A percentile compares a stretch with the other conserved stretches of the same genome.
These are phyloP conservation scores for Diphyllodes magnificus DNA, from an alignment of 2,113 vertebrate species.

Conservation along the genomic window DNA sequence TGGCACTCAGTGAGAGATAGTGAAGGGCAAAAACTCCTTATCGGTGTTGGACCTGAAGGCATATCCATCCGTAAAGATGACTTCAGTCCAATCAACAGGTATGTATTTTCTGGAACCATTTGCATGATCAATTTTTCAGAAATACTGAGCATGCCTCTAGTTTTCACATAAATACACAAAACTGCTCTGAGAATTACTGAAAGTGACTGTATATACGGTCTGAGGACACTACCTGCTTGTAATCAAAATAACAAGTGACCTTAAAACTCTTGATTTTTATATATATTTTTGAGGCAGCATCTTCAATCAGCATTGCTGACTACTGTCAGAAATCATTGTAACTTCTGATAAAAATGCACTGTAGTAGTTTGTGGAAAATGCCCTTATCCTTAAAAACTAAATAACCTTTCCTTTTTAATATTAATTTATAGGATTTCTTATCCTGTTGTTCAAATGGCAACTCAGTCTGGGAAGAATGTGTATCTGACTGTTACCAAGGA, in stretches of 20 bases:
- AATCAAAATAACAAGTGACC: not conserved
- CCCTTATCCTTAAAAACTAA: not conserved
- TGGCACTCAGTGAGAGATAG: conserved; percentile 93
- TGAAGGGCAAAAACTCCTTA: conserved; percentile 83
- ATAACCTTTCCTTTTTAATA: not conserved
- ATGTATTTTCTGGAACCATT: not conserved
- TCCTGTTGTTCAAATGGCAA: conserved; percentile 97
- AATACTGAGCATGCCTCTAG: not conserved
- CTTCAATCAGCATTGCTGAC: not conserved
- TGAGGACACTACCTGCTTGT: not conserved
- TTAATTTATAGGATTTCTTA: conserved; percentile 81
- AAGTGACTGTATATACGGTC: not conserved
- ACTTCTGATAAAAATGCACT: not conserved
- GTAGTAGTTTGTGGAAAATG: not conserved
- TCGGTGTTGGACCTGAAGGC: conserved; percentile 94
- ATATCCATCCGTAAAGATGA: conserved; percentile 93
- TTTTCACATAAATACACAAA: not conserved
- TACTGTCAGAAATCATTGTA: not conserved
- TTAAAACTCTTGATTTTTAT: not conserved
- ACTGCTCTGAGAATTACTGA: not conserved
- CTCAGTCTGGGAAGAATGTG: conserved; percentile 96
- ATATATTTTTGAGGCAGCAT: not conserved
- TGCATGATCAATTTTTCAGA: not conserved
- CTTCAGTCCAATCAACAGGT: conserved; percentile 91
- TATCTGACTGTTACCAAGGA: conserved; percentile 95